Base-by-base conservation (phyloP, 23 tunicate genomes). In the Diplosoma virens region DNA sequence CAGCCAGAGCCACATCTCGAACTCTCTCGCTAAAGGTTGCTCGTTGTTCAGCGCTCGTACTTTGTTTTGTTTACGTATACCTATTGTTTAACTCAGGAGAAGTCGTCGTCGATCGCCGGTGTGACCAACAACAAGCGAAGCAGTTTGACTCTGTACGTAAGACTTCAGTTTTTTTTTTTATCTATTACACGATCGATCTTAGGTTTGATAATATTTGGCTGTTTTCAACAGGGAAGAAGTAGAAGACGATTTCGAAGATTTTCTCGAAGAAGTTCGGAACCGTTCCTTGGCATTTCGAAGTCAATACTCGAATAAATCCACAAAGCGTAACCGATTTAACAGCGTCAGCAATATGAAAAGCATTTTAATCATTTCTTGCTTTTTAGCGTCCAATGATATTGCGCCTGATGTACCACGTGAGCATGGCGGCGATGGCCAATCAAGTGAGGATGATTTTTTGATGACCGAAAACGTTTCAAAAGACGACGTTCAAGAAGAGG, bases 161-260 rank as follows among this genome's bases (percentile, higher is more conserved):
- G 52, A 45, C 52, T 45, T 45, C 11, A 16, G 16, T 16, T 45
- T 11, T 45, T 45, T 45, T 45, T 45, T 11, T 45, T 45, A 45
- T 16, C 11, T 45, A 9, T 45, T 45, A 45, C 52, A 45, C 16
- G 52, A 9, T 9, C 14, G 11, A 9, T 45, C 52, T 9, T 45
- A 45, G 52, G 16, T 9, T 9, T 45, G 11, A 9, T 16, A 45
- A 11, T 45, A 16, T 45, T 16, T 45, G 52, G 22, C 18, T 16
- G 22, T 30, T 63, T 63, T 29, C 4, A 4, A 29, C 93, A 83
- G 88, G 20, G 87, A 76, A 7, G 95, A 88, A 32, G 86, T 86
- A 18, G 95, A 88, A 47, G 95, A 88, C 59, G 95, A 88, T 33
- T 88, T 88, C 41, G 95, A 88, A 61, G 79, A 79, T 21, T 88